These are phyloP conservation scores for Drosophila micromelanica DNA, from an alignment of 1,140 invertebrate species.

Conservation along the genomic window DNA sequence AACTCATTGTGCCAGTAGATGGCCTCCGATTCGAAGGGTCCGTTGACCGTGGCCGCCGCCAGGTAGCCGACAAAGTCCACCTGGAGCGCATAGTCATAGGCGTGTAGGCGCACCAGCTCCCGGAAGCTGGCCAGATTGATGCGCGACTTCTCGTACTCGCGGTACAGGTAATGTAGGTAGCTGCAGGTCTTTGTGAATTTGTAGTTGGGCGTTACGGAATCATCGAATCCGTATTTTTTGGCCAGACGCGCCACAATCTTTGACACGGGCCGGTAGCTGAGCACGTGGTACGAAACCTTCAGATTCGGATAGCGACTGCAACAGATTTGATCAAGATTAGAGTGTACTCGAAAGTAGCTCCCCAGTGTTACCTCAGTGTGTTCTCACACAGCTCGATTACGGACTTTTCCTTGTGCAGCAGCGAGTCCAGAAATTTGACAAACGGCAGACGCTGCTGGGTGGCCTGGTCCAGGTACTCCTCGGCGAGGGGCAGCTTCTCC, in stretches of 20 bases:
- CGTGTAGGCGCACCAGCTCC: conserved; percentile 87
- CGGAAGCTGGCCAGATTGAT: conserved; percentile 87
- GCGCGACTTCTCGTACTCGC: conserved; percentile 86
- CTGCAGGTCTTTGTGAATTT: conserved; percentile 87
- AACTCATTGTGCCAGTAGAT: conserved; percentile 87
- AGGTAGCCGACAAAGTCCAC: conserved; percentile 86
- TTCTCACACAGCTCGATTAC: conserved; percentile 82
- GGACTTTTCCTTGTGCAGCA: conserved; percentile 85
- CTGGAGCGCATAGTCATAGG: conserved; percentile 85
- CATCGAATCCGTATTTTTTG: conserved; percentile 86
- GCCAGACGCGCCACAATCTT: conserved; percentile 87
- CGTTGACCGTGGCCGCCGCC: conserved; percentile 60
- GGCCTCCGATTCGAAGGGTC: conserved; percentile 85
- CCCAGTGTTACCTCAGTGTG: conserved; percentile 77
- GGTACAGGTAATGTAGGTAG: conserved; percentile 87
- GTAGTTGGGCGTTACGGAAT: conserved; percentile 86
- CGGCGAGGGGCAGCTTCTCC: conserved; percentile 88
- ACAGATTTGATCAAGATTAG: background rate
- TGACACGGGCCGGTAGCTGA: conserved; percentile 86
- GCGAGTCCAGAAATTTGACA: conserved; percentile 87
- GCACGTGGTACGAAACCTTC: conserved; percentile 84
- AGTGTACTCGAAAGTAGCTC: background rate
- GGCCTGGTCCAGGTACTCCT: conserved; percentile 87
- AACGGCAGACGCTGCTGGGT: conserved; percentile 86
- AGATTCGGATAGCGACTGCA: conserved; percentile 62